Conservation (phyloP, 2,113 vertebrate species). For the Sinosuthora webbiana region DNA sequence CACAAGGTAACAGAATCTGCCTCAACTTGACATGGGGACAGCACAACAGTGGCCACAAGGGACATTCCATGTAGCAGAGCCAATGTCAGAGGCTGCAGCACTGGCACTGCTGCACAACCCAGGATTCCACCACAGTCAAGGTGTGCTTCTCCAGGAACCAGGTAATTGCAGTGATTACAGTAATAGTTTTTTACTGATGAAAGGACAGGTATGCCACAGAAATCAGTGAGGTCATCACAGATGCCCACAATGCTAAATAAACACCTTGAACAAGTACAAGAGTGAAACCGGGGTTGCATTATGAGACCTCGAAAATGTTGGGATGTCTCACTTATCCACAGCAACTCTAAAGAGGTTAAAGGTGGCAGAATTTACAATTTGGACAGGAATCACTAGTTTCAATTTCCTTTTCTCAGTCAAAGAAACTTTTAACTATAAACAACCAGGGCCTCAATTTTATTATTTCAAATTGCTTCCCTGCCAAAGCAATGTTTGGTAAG, state of each 20-base stretch:
- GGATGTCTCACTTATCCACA: fast-evolving
- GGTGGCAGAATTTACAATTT: not conserved
- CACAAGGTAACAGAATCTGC: not conserved
- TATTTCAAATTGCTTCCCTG: not conserved
- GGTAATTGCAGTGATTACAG: not conserved
- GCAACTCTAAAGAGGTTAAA: not conserved
- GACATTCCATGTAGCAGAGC: not conserved
- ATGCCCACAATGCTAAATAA: not conserved
- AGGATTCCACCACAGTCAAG: not conserved
- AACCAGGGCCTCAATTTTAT: not conserved
- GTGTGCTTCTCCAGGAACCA: not conserved
- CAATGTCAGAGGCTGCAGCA: not conserved
- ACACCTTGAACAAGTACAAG: not conserved
- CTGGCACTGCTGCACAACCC: not conserved
- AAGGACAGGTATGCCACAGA: not conserved
- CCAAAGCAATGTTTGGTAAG: not conserved
- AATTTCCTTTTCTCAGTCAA: not conserved
- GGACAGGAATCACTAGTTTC: not conserved
- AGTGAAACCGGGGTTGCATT: not conserved
- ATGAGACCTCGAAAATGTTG: not conserved
- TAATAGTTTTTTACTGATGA: not conserved
- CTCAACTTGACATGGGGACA: not conserved
- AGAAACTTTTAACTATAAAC: not conserved
- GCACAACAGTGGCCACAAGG: not conserved
- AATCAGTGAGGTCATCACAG: not conserved